Base-by-base conservation (phyloP, 2,888 invertebrate species). In the Andricus quercusramuli region DNA sequence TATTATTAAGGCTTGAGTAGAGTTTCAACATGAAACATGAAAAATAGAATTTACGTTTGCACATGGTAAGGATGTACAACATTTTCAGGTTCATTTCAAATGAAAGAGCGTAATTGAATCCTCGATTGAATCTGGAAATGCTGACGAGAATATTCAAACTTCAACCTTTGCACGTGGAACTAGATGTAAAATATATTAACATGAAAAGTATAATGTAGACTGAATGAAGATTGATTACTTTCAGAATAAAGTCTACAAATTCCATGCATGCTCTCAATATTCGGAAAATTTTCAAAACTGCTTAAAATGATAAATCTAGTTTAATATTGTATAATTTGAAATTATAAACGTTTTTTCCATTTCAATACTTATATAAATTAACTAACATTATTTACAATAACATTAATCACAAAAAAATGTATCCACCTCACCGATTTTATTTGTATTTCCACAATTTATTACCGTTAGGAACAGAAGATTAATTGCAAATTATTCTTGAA, bases 61-160 rank as follows among this genome's bases (percentile, higher is more conserved):
- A 56, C n/a, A 51, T 51, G 70, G 9, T 29, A 20, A n/a, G 17
- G 51, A 20, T 4, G 17, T 47, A 47, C 17, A 47, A 17, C 17
- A 17, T 47, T 70, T 70, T 70, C 51, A 20, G 15, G n/a, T 74
- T 51, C n/a, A n/a, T 56, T 32, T 74, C 2, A 56, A 56, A 56
- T 74, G n/a, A 74, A 74, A 56, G n/a, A 74, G n/a, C 74, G 11
- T 70, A 74, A 74, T 74, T 56, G 56, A 32, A 74, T 74, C 25
- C 56, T 20, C 32, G 22, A 56, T 74, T 56, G 56, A 51, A 74
- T 74, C 17, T 51, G 32, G 47, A 25, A 25, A 29, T 64, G 15
- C 47, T 47, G 68, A 68, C 20, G 51, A 74, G 32, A 74, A 56
- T 74, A 74, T 74, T 56, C 37, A 74, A 74, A 51, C 11, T 37